Base-by-base conservation (phyloP, 2,797 vertebrate species). In the Ctenopoma multispine region DNA sequence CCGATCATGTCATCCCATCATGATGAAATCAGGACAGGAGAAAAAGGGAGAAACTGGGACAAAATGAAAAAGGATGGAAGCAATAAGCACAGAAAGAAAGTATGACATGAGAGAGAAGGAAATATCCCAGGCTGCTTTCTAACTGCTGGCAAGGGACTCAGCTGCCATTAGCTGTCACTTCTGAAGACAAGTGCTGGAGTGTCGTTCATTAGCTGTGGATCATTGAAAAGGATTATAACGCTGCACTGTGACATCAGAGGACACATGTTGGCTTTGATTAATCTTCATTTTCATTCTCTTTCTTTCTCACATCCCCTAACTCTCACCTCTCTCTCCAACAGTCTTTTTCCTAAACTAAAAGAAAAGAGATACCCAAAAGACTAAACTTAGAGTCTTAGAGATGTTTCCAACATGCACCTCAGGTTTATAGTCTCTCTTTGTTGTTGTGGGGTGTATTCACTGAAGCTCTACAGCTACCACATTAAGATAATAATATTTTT, bases 191-290 rank as follows among this genome's bases (percentile, higher is more conserved):
- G 60, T 48, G 71, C 63, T 15, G 46, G 29, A 77, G 58, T 40
- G n/a, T 58, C 62, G 56, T 80, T 82, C 75, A 76, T 80, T 85
- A 80, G 69, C 67, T 29, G 59, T 49, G 65, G 69, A 77, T 87
- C 80, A 85, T 57, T 72, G 73, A 60, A 47, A 65, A 62, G 72
- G 71, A 80, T 71, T 80, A 60, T 24, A 73, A 73, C 50, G 3
- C 50, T 0, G 10, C 56, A 31, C 57, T 57, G 76, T 77, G 75
- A 75, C 75, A 68, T 77, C 77, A 68, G 69, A 77, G 79, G 75
- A 82, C 84, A 82, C 69, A 70, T 70, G 69, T 72, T 73, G 60
- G 66, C 54, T 84, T 79, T 71, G 74, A 82, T 82, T 71, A 76
- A 75, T 85, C 71, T 69, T 78, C 63, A 46, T 46, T 72, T 75